These are phyloP conservation scores for Indicator indicator DNA, from an alignment of 2,113 vertebrate genomes.

Conservation along the genomic window DNA sequence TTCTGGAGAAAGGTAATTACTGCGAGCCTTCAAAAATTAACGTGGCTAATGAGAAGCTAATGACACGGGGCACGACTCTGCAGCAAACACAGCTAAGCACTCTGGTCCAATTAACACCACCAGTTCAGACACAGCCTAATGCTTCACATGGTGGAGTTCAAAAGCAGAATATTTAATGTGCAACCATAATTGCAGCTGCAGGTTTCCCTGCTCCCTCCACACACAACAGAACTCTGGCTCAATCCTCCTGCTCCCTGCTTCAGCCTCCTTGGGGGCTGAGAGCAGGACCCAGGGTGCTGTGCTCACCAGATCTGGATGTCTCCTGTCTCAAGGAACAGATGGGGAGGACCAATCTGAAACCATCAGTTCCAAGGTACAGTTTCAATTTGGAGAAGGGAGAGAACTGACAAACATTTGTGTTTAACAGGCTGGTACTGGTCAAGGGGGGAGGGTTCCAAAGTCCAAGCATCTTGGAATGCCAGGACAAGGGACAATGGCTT, in stretches of 20 bases:
- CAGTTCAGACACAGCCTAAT: conserved; percentile 51
- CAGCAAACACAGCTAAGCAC: conserved; percentile 21
- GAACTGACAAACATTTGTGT: not conserved
- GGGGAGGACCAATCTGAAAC: not conserved
- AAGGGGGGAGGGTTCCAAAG: not conserved
- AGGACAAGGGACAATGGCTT: no score
- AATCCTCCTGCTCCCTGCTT: not conserved
- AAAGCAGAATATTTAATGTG: conserved; percentile 15
- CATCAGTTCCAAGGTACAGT: not conserved
- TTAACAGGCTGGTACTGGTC: not conserved
- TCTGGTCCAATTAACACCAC: conserved; percentile 34
- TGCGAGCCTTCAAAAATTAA: conserved; percentile 55
- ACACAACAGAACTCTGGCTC: not conserved
- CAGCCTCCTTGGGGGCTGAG: not conserved
- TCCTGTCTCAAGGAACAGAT: not conserved
- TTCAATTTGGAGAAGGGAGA: not conserved
- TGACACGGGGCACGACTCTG: conserved; percentile 16
- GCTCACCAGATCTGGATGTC: not conserved
- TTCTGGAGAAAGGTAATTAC: conserved; percentile 32
- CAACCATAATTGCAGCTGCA: conserved; percentile 46
- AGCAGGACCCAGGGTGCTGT: not conserved
- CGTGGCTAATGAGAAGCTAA: conserved; percentile 57
- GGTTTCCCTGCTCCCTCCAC: conserved; percentile 8
- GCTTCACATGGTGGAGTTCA: conserved; percentile 3
- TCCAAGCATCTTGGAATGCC: not conserved